Evolutionary conservation across 2,797 vertebrate species (phyloP).

Genomic region (Falco rusticolus): DNA sequence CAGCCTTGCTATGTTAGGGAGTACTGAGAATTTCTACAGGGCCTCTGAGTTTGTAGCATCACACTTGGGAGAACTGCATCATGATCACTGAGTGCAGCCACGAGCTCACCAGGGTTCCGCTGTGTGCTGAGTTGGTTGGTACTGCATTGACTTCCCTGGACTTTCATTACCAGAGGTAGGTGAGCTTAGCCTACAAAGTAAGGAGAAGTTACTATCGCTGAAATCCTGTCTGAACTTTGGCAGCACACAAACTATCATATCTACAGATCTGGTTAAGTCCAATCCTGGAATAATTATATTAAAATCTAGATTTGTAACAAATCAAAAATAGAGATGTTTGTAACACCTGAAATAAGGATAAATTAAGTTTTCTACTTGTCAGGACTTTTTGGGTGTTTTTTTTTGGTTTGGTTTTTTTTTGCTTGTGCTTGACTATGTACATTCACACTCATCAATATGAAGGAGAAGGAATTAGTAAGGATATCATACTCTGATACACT

Average conservation of each 20-base stretch:
- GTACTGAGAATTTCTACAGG: not conserved
- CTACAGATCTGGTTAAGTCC: not conserved
- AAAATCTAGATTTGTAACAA: not conserved
- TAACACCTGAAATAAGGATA: not conserved
- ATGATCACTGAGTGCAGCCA: rapidly evolving
- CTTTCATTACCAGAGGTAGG: not conserved
- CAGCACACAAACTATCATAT: not conserved
- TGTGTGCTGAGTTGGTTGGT: rapidly evolving
- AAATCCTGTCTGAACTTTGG: not conserved
- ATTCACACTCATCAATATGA: not conserved
- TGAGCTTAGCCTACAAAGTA: not conserved
- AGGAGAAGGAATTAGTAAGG: not conserved
- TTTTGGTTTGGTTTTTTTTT: not conserved
- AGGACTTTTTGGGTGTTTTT: rapidly evolving
- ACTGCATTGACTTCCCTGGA: not conserved
- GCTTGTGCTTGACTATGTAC: not conserved
- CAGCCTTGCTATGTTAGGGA: rapidly evolving
- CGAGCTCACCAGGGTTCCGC: not conserved
- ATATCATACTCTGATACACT: rapidly evolving
- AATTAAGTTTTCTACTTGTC: not conserved
- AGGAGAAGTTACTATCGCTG: not conserved
- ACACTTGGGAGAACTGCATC: not conserved
- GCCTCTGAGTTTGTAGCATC: rapidly evolving
- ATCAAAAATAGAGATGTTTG: no score
- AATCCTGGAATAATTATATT: not conserved